Evolutionary conservation across 2,888 invertebrate genomes (phyloP), one percentile per base, ranked within the genome.

Genomic region (Mystacides longicornis): DNA sequence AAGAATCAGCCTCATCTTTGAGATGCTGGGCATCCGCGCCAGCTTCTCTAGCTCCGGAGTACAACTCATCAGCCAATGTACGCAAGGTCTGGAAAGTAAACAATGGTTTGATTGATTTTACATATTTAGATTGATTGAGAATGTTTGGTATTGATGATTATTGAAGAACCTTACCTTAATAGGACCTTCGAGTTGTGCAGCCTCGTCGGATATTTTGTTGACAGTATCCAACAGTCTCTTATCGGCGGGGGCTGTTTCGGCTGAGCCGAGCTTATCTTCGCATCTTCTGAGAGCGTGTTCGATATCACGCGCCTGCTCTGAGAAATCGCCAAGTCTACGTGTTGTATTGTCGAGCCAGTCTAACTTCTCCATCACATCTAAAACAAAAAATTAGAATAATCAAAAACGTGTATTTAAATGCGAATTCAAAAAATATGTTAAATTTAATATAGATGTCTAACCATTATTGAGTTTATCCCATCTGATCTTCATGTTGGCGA

Each of bases 381-480:
- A 62, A 60, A 45, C 20, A 19, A 20, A 14, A 45, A 45, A 45
- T 45, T 20, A 20, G 9, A 19, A 37, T n/a, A 3, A 7, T 7
- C 14, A 3, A 37, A 4, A 11, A 45, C 45, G 20, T 5, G 18
- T 19, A 19, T 11, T 9, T 20, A 7, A 45, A 20, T 20, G 20
- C 16, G 45, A 45, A 45, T 19, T 45, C n/a, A 42, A 20, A 7
- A 18, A 11, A 7, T n/a, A n/a, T n/a, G n/a, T n/a, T n/a, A n/a
- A n/a, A n/a, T n/a, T n/a, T n/a, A n/a, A 11, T 11, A 43, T 43
- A 5, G 43, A 11, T 5, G 20, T 45, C 66, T 49, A 53, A 78
- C 86, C 90, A 65, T 91, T 90, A 71, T 93, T 93, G 7, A 97
- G 79, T 65, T 83, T 83, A 66, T 96, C 93, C 96, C 96, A 96